Evolutionary conservation across 2,888 invertebrate species (phyloP).

Genomic region (Ametastegia equiseti): DNA sequence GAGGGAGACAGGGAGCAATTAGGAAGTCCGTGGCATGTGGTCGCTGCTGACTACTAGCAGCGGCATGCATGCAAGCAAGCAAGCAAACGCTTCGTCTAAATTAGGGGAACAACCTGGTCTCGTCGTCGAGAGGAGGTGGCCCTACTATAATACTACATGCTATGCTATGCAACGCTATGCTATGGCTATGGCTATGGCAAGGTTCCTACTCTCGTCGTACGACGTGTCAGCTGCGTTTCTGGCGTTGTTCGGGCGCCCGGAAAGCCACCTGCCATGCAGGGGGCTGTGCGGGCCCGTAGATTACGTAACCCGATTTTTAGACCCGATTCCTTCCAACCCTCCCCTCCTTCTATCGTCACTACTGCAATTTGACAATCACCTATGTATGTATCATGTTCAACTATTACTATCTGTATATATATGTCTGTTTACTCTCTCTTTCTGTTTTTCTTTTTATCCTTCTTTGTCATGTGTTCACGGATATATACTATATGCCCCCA

Average conservation of each 20-base stretch:
- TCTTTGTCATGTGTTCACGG: too few relatives aligned
- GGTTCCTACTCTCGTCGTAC: too few relatives aligned
- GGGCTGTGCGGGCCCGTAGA: conserved; percentile 15
- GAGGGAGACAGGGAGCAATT: not conserved
- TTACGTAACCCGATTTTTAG: conserved; percentile 40
- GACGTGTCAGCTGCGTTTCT: conserved; percentile 25
- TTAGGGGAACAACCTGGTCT: conserved; percentile 20
- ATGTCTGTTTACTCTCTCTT: too few relatives aligned
- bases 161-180: too few relatives aligned
- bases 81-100: conserved; percentile 24
- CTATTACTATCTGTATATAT: not conserved
- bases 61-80: conserved; percentile 26
- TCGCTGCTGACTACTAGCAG: not conserved
- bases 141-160: too few relatives aligned
- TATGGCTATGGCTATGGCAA: too few relatives aligned
- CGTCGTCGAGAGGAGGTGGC: too few relatives aligned
- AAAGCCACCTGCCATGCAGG: conserved; percentile 42
- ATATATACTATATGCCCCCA: too few relatives aligned
- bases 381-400: too few relatives aligned
- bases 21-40: conserved; percentile 31
- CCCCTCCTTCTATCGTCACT: not conserved
- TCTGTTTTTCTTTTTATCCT: too few relatives aligned
- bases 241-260: conserved; percentile 18
- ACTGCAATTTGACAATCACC: not conserved
- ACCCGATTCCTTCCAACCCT: conserved; percentile 5